These are phyloP conservation scores for Eueremaeus valkanovi DNA, from an alignment of 2,888 invertebrate genomes.

Conservation along the genomic window DNA sequence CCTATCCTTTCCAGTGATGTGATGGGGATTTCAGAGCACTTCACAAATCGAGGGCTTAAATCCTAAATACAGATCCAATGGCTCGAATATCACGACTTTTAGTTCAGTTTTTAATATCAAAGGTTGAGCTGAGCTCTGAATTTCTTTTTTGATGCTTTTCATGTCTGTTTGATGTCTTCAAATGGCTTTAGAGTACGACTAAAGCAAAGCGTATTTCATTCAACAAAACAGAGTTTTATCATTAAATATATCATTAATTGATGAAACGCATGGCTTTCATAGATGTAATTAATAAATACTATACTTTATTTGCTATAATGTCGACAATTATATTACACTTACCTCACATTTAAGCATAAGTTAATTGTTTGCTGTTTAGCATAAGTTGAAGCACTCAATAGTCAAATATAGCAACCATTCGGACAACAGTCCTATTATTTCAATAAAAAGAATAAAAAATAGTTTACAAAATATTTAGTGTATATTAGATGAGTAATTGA, in stretches of 20 bases:
- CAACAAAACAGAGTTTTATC: neutral
- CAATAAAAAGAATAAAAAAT: too few relatives aligned
- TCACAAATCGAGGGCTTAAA: neutral
- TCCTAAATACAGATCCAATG: neutral
- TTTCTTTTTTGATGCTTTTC: neutral
- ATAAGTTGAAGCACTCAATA: too few relatives aligned
- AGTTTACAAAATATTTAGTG: too few relatives aligned
- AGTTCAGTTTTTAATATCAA: conserved; percentile 12
- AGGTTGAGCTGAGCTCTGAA: conserved; percentile 12
- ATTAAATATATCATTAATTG: conserved; percentile 11
- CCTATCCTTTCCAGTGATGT: neutral
- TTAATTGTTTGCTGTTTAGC: too few relatives aligned
- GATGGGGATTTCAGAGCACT: neutral
- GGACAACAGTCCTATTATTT: too few relatives aligned
- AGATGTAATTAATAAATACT: neutral
- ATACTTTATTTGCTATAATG: neutral
- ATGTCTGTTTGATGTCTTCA: conserved; percentile 14
- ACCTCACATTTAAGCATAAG: too few relatives aligned
- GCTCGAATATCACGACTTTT: conserved; percentile 9
- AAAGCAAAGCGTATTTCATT: neutral
- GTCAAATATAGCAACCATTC: too few relatives aligned
- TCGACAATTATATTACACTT: neutral
- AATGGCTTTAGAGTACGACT: neutral
- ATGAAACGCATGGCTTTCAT: neutral
- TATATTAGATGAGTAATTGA: too few relatives aligned